Evolutionary conservation across 2,797 vertebrate species (phyloP), one percentile per base, ranked within the genome.

Genomic region (Muraenolepis orangiensis): DNA sequence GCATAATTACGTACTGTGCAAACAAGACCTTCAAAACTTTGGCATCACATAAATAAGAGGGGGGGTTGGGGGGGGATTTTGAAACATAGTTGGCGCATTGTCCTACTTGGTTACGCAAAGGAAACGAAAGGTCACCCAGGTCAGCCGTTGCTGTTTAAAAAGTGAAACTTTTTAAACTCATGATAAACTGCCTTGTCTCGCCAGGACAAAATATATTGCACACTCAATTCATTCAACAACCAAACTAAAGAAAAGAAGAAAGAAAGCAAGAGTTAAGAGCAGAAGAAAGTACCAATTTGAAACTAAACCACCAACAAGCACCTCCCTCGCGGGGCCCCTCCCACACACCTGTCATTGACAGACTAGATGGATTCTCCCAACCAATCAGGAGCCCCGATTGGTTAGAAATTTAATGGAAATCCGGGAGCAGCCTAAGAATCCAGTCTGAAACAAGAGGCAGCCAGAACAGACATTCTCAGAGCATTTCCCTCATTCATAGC

Each of bases 1-100:
- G 90, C 91, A 92, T 92, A 91, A 86, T 81, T 69, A 87, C 51
- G 26, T 69, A 87, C 81, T 87, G 80, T 85, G 88, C 88, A 89
- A 34, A 40, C 18, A 71, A 82, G 88, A 86, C 42, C 6, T 72
- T 83, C 66, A 77, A 67, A 81, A 69, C 76, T 78, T 67, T 67
- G 66, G 66, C 12, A 29, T 30, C 11, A 31, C 66, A 67, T 8
- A 29, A 14, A 31, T 5, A 67, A 18, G 13, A 30, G 30, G 31
- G 28, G 4, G 32, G 3, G 2, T 20, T 51, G 42, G 42, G 42
- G 40, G 40, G 40, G 6, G 13, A 26, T 64, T 26, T 26, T 61
- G 46, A 51, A 51, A 51, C 46, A 51, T 61, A 11, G 57, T 64
- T 64, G 23, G 20, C 23, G 51, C 51, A 23, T n/a, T n/a, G 57